A percentile compares a stretch with the other conserved stretches of the same genome.
Evolutionary conservation across 2,888 invertebrate species (phyloP).

Genomic region (Cancer borealis): DNA sequence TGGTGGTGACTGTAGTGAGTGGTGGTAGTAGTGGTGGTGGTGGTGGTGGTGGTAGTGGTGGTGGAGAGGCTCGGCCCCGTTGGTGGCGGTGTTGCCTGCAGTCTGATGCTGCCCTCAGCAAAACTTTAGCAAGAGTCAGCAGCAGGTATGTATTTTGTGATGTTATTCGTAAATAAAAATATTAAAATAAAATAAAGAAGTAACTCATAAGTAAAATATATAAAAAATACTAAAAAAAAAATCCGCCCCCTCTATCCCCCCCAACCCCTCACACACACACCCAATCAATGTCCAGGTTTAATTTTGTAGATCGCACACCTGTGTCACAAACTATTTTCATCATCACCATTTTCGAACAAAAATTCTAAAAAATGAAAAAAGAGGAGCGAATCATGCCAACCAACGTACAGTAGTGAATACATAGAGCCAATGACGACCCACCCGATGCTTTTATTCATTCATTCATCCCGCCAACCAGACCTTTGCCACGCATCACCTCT

Average conservation of each 20-base stretch:
- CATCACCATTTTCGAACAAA: constrained; percentile 6
- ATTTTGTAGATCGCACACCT: constrained; percentile 29
- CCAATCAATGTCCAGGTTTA: constrained; percentile 22
- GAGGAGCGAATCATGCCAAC: background rate
- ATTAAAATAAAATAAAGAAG: constrained; percentile 40
- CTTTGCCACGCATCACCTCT: background rate
- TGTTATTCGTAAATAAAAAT: constrained; percentile 51
- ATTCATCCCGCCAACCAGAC: background rate
- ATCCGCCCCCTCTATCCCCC: background rate
- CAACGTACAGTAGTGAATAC: background rate
- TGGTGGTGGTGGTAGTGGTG: background rate
- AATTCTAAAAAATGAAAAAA: background rate
- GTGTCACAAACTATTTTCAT: constrained; percentile 29
- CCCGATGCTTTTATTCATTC: background rate
- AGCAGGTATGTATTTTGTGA: constrained; percentile 59
- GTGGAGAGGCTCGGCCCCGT: background rate
- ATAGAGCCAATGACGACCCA: background rate
- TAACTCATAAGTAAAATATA: constrained; percentile 21
- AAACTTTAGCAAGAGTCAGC: constrained; percentile 47
- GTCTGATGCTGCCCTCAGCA: constrained; percentile 45
- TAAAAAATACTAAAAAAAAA: background rate
- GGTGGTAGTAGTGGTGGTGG: constrained; percentile 3
- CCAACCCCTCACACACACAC: background rate
- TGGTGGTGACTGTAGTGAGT: background rate
- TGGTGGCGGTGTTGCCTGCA: background rate